Base-by-base conservation (phyloP, 2,797 vertebrate species). In the Gadopsis marmoratus region DNA sequence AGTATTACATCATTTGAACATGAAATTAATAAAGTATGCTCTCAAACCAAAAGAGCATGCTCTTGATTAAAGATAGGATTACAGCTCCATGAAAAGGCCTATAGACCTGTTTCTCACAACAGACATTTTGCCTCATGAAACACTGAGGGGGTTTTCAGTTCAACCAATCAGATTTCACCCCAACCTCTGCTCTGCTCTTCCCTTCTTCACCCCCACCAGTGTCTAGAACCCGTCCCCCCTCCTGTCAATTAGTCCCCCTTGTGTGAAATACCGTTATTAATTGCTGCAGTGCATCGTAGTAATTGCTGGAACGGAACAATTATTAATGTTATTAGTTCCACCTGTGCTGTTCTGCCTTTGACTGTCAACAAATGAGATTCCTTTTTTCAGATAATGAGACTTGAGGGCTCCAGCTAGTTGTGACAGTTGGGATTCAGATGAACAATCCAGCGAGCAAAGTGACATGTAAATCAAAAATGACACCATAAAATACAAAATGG, bases 301-400 rank as follows among this genome's bases (percentile, higher is more conserved):
- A 51, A 61, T 51, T 51, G 11, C 45, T 12, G 5, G 14, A 35
- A 48, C 55, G 0, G 4, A 55, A 16, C 10, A 16, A 43, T 31
- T 69, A 31, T n/a, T 56, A 31, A 55, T 29, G 37, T 21, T 39
- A 55, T 29, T n/a, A 13, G 66, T 54, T 68, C 64, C 50, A 43
- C 39, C 21, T 48, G 7, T 35, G 41, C 8, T 23, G 35, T 10
- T 56, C 17, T 39, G 45, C 39, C 17, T 69, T 43, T 55, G 50
- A 23, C 64, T 39, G 33, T 53, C 33, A 53, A 3, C 43, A 41
- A 56, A 41, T 35, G 4, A 0, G 13, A 58, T 47, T 45, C 19
- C 7, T 47, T 58, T 58, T 58, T n/a, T 39, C 5, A 1, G 12
- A 37, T 43, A 29, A 67, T 39, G 5, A 55, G 19, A 68, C n/a